Evolutionary conservation across 2,888 invertebrate species (phyloP), one percentile per base, ranked within the genome.

Genomic region (Drosophila birchii): DNA sequence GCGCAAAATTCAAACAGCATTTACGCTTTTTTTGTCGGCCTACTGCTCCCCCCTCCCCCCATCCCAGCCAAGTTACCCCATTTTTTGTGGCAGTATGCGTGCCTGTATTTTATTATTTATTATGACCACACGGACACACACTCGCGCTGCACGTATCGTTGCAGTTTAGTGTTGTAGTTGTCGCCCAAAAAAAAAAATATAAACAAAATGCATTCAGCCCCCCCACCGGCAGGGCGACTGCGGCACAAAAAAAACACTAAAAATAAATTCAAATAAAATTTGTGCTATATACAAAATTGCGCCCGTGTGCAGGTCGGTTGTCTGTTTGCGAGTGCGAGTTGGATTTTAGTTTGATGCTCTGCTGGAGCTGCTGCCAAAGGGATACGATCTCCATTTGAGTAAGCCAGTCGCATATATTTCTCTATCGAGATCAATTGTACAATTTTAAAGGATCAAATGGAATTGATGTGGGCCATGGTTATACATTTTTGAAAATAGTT

Each of bases 1-100:
- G 90, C 90, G 88, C 91, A 86, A 90, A 91, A 90, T 89, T 91
- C 90, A 88, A 75, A 72, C 83, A 80, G 78, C 56, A 74, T 79
- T 86, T 86, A 80, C 56, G 41, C 56, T 76, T 76, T 61, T 61
- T 55, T 68, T 47, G 53, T 39, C 32, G 49, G 69, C 69, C 68
- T 63, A 34, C 34, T 5, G 34, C 70, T 60, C 41, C 41, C 2
- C 68, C 68, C 68, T 67, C 53, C 71, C 59, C 67, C 53, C 26
- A 7, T 11, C 44, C 36, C 53, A 11, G 36, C 44, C 54, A 43
- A 39, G 45, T 68, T 62, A 56, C 32, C 47, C 54, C 44, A 58
- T 47, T 49, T 62, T 67, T 64, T 71, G 73, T 56, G 76, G 23
- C 62, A 58, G 51, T 72, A 67, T 67, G 63, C 75, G 73, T 75